Conservation (phyloP, 2,888 invertebrate species). For the Allygus modestus region DNA sequence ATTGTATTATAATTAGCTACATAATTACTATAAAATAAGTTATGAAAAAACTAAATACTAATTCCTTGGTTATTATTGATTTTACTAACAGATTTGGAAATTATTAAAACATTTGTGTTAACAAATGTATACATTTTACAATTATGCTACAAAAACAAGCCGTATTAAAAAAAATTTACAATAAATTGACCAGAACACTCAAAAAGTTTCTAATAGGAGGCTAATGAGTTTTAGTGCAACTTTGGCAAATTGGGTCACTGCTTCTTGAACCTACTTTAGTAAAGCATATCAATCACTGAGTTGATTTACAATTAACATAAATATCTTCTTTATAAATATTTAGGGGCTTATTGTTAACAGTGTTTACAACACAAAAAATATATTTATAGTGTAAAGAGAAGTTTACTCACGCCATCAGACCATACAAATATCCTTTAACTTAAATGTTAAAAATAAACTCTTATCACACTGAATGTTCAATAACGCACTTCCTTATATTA, state of each 20-base stretch:
- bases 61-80: not conserved
- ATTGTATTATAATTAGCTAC: too few species aligned
- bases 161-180: not conserved
- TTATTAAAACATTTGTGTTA: not conserved
- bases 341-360: constrained; percentile 14
- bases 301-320: not conserved
- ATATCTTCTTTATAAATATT: not conserved
- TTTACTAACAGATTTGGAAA: not conserved
- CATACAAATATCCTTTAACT: constrained; percentile 58
- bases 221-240: not conserved
- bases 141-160: not conserved
- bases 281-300: not conserved
- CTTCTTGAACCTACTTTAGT: not conserved
- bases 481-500: constrained; percentile 42
- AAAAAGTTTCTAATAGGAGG: not conserved
- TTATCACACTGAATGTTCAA: constrained; percentile 56
- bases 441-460: constrained; percentile 56
- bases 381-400: constrained; percentile 55
- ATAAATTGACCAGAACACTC: not conserved
- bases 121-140: constrained; percentile 11
- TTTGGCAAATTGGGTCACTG: not conserved
- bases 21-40: too few species aligned
- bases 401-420: constrained; percentile 46
- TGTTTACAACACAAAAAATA: constrained; percentile 38
- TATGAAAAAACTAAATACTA: too few species aligned